These are phyloP conservation scores for Lysandra coridon DNA, from an alignment of 2,888 invertebrate species.

Conservation along the genomic window DNA sequence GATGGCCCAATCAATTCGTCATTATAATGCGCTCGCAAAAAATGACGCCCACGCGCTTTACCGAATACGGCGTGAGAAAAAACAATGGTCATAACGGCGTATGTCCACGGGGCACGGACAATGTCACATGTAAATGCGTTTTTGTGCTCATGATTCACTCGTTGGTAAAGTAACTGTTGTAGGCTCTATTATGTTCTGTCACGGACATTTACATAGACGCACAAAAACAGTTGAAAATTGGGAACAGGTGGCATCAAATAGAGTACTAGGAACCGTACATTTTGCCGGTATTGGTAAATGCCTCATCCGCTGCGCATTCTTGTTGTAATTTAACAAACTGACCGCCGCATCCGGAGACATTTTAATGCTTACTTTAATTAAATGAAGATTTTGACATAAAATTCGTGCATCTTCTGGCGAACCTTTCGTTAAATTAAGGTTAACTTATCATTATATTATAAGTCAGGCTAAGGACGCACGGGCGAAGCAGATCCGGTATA, in stretches of 20 bases:
- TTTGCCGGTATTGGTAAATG: too few species aligned
- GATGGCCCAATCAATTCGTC: constrained; percentile 74
- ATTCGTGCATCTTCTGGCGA: too few species aligned
- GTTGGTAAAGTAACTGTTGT: neutral
- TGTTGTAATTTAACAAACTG: too few species aligned
- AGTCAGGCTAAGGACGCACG: neutral
- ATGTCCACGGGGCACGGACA: constrained; percentile 32
- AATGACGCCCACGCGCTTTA: constrained; percentile 59
- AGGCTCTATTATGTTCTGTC: neutral
- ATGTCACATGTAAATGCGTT: neutral
- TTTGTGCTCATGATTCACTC: neutral
- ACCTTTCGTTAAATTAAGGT: too few species aligned
- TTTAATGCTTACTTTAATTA: too few species aligned
- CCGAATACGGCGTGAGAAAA: constrained; percentile 61
- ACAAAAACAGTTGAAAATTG: neutral
- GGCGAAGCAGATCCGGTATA: constrained; percentile 12
- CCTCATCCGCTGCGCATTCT: too few species aligned
- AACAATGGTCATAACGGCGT: constrained; percentile 70
- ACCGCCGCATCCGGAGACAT: too few species aligned
- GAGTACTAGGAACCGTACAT: too few species aligned
- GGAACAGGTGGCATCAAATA: too few species aligned
- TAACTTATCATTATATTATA: neutral
- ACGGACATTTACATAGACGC: neutral
- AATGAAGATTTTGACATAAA: too few species aligned
- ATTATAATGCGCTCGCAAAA: constrained; percentile 71